A percentile compares a stretch with the other conserved stretches of the same genome.
Conservation (phyloP, 1,140 invertebrate genomes). For the Drosophila watanabei region DNA sequence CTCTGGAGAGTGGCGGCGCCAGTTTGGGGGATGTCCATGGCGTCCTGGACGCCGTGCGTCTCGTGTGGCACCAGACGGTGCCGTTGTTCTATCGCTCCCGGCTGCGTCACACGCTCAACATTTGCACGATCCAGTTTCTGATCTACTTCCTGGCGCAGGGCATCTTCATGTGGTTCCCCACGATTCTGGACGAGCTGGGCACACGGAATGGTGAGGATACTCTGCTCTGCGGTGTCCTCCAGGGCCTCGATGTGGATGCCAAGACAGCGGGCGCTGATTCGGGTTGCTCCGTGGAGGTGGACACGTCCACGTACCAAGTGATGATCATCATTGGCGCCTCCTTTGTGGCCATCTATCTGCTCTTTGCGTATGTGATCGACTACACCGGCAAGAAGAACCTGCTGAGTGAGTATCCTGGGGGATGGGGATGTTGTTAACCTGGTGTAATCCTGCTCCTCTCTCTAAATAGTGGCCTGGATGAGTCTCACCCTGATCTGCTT, state of each 20-base stretch:
- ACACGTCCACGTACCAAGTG: conserved; percentile 59
- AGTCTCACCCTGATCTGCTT: conserved; percentile 48
- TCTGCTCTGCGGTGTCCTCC: conserved; percentile 57
- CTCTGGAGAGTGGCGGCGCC: conserved; percentile 48
- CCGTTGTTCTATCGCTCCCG: conserved; percentile 86
- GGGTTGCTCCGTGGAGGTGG: conserved; percentile 44
- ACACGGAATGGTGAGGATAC: conserved; percentile 6
- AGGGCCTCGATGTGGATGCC: conserved; percentile 14
- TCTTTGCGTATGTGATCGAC: conserved; percentile 82
- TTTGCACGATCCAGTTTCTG: conserved; percentile 87
- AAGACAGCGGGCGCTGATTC: not conserved
- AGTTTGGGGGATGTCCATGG: conserved; percentile 66
- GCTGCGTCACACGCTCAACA: conserved; percentile 87
- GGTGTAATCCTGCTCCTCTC: not conserved
- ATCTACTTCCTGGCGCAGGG: conserved; percentile 85
- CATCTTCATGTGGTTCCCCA: conserved; percentile 86
- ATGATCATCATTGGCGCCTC: conserved; percentile 73
- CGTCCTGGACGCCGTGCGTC: conserved; percentile 63
- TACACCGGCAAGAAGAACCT: conserved; percentile 71
- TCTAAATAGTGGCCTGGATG: conserved; percentile 66
- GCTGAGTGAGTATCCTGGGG: conserved; percentile 57
- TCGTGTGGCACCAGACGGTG: conserved; percentile 86
- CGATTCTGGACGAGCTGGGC: conserved; percentile 72
- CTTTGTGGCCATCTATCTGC: conserved; percentile 68
- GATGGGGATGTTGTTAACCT: not conserved